Evolutionary conservation across 1,140 invertebrate genomes (phyloP).

Genomic region (Ctenoplectra terminalis): DNA sequence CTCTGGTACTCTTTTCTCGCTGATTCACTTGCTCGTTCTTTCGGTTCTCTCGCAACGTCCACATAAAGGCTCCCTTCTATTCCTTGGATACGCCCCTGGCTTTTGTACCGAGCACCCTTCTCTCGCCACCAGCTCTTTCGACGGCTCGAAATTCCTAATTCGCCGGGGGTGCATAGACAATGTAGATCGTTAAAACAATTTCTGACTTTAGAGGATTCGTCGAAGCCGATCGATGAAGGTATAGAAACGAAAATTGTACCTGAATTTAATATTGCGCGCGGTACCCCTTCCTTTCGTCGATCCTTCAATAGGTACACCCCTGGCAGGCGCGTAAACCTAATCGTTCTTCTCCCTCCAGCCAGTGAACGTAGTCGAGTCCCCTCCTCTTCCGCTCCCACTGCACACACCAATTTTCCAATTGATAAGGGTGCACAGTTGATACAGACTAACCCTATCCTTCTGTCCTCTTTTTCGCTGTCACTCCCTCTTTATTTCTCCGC

Average conservation of each 20-base stretch:
- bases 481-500: neutral
- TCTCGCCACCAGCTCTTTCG: constrained; percentile 14
- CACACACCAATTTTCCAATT: constrained; percentile 77
- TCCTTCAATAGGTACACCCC: constrained; percentile 30
- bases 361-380: constrained; percentile 28
- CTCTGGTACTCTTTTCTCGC: constrained; percentile 38
- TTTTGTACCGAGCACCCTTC: constrained; percentile 58
- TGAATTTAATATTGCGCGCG: neutral
- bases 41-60: constrained; percentile 25
- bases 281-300: neutral
- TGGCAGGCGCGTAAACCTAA: constrained; percentile 43
- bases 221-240: constrained; percentile 10
- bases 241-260: constrained; percentile 35
- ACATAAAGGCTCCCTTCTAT: constrained; percentile 42
- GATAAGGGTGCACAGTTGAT: constrained; percentile 76
- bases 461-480: constrained; percentile 42
- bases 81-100: constrained; percentile 62
- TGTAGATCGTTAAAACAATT: constrained; percentile 62
- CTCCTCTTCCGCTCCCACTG: constrained; percentile 68
- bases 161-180: constrained; percentile 64
- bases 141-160: constrained; percentile 61
- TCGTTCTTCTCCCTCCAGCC: constrained; percentile 35
- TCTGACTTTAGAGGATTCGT: constrained; percentile 39
- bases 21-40: constrained; percentile 42
- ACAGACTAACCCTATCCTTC: constrained; percentile 65